Evolutionary conservation across 2,113 vertebrate species (phyloP).

Genomic region (Eulemur macaco): DNA sequence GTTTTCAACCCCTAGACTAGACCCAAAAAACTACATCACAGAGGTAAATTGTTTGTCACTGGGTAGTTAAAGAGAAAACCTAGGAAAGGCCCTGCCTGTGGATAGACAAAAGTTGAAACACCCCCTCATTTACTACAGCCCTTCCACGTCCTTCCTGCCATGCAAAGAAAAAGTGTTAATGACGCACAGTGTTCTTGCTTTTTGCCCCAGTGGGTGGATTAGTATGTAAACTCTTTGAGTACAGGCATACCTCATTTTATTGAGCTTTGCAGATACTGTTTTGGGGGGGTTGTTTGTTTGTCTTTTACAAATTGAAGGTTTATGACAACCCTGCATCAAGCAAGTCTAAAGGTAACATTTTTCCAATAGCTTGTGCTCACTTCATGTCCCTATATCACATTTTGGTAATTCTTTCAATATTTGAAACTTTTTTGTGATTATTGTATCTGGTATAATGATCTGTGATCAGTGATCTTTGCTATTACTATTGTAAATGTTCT

Average conservation of each 20-base stretch:
- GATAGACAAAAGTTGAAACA: neutral
- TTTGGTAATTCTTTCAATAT: neutral
- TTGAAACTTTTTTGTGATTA: neutral
- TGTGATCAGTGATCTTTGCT: neutral
- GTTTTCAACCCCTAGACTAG: neutral
- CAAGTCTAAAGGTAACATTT: neutral
- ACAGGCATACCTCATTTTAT: neutral
- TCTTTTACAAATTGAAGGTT: neutral
- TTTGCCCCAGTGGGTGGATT: neutral
- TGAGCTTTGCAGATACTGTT: neutral
- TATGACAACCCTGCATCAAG: neutral
- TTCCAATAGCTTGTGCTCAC: neutral
- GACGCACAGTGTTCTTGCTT: neutral
- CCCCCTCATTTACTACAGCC: neutral
- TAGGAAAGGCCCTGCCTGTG: neutral
- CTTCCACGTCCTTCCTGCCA: neutral
- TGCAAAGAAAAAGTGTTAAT: neutral
- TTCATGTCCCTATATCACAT: neutral
- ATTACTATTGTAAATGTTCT: neutral
- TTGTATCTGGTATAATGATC: neutral
- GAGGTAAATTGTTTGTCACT: neutral
- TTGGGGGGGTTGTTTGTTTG: neutral
- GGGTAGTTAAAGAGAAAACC: neutral
- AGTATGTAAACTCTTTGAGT: neutral
- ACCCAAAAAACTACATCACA: neutral